Evolutionary conservation across 1,140 invertebrate species (phyloP).

Genomic region (Ostrea edulis): DNA sequence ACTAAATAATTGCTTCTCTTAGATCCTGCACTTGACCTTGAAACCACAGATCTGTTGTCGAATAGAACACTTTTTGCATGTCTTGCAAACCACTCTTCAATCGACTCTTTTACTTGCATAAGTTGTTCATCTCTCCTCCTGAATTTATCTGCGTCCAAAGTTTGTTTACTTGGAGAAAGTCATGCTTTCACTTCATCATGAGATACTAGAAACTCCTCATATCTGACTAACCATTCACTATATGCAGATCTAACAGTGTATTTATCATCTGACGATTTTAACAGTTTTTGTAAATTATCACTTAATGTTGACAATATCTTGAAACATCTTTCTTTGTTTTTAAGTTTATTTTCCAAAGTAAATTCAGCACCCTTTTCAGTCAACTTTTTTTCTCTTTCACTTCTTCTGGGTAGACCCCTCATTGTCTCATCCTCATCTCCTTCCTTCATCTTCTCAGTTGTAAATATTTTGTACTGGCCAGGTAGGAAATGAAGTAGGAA

Average conservation of each 20-base stretch:
- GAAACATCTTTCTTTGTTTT: background rate
- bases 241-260: background rate
- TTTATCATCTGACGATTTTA: background rate
- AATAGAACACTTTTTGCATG: background rate
- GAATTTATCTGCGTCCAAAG: conserved; percentile 6
- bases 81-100: conserved; percentile 37
- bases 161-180: background rate
- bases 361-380: conserved; percentile 33
- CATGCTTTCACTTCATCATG: conserved; percentile 34
- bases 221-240: conserved; percentile 11
- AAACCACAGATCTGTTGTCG: too few species aligned
- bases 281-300: background rate
- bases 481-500: background rate
- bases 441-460: conserved; percentile 12
- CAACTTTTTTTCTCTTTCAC: conserved; percentile 13
- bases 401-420: background rate
- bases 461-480: conserved; percentile 11
- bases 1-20: background rate
- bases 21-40: too few species aligned
- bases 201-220: conserved; percentile 32
- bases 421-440: background rate
- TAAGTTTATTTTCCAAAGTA: background rate
- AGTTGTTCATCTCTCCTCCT: conserved; percentile 15
- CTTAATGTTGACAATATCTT: conserved; percentile 1
- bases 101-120: background rate